phyloP scores from a whole-genome alignment of 35 echinoderm and acorn worm species.

The Antedon bifida region DNA sequence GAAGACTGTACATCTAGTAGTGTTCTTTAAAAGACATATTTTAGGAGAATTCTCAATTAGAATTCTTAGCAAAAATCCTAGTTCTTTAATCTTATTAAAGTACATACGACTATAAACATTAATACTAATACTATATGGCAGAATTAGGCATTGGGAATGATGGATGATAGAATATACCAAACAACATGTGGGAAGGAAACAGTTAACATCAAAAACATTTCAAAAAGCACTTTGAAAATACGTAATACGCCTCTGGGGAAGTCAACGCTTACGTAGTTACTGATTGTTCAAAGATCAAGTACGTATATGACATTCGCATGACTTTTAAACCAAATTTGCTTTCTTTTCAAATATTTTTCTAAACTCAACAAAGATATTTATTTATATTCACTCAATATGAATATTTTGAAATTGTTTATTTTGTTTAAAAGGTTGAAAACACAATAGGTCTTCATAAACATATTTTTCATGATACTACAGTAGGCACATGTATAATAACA shows the following conservation, averaged over 20 bases:
- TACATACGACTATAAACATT: neutral
- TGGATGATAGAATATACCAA: neutral
- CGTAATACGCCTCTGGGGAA: neutral
- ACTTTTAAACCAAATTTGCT: neutral
- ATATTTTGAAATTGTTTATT: too few species aligned
- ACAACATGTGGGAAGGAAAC: neutral
- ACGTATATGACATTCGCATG: neutral
- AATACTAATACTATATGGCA: neutral
- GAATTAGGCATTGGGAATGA: neutral
- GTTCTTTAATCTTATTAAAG: too few species aligned
- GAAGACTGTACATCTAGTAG: too few species aligned
- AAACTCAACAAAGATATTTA: too few species aligned
- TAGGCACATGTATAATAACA: too few species aligned
- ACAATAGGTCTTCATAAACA: too few species aligned
- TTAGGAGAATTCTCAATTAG: too few species aligned
- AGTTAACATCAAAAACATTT: neutral
- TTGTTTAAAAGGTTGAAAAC: too few species aligned
- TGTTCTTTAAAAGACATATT: too few species aligned
- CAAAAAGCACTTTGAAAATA: neutral
- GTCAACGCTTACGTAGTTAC: neutral
- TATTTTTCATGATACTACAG: too few species aligned
- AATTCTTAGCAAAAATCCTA: too few species aligned
- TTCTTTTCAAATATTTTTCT: neutral
- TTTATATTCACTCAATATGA: too few species aligned
- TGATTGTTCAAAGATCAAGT: neutral